These are phyloP conservation scores for Solen grandis DNA, from an alignment of 1,140 invertebrate genomes.

Conservation along the genomic window DNA sequence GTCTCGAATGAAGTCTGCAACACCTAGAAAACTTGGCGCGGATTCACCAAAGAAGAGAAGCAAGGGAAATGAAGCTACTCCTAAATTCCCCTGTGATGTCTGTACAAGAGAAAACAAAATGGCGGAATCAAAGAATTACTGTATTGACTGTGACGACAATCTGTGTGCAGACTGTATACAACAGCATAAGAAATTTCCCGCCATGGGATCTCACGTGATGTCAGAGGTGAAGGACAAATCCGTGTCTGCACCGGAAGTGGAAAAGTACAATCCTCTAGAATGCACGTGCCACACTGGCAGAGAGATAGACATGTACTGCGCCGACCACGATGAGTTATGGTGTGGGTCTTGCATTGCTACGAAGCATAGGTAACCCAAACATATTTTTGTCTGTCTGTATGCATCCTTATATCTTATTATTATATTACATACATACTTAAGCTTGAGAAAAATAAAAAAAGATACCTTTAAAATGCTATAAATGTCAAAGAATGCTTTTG, in stretches of 20 bases:
- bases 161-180: constrained; percentile 45
- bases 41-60: too few species aligned
- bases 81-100: constrained; percentile 30
- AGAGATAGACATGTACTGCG: constrained; percentile 42
- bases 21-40: too few species aligned
- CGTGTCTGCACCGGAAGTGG: too few species aligned
- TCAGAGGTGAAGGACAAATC: neutral
- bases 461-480: too few species aligned
- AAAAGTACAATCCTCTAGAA: constrained; percentile 16
- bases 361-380: constrained; percentile 6
- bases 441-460: too few species aligned
- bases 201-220: constrained; percentile 39
- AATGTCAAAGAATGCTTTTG: too few species aligned
- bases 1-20: too few species aligned
- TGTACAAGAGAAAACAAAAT: constrained; percentile 26
- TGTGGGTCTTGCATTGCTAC: constrained; percentile 38
- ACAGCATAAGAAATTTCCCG: constrained; percentile 31
- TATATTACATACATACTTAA: too few species aligned
- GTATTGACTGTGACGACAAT: constrained; percentile 45
- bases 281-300: constrained; percentile 34
- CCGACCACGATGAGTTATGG: constrained; percentile 38
- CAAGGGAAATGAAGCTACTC: too few species aligned
- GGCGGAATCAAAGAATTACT: constrained; percentile 41
- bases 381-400: too few species aligned
- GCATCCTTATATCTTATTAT: too few species aligned